phyloP scores from a whole-genome alignment of 2,113 vertebrate species.

The Andinoacara biseriatus region DNA sequence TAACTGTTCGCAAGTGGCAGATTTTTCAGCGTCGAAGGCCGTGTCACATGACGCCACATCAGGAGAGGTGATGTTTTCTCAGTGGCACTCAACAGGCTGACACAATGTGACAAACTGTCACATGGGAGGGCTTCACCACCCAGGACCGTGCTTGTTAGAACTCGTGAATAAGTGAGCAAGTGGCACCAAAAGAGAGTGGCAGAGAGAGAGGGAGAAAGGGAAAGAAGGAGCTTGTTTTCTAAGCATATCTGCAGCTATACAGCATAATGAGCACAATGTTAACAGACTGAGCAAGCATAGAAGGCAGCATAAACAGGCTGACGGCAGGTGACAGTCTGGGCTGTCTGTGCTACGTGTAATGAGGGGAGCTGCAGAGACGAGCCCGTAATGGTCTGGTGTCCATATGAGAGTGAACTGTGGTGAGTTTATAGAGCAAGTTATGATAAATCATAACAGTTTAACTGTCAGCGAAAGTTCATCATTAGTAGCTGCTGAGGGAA shows the following conservation, averaged over 20 bases:
- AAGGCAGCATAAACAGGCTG: constrained; percentile 46
- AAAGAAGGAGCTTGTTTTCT: constrained; percentile 35
- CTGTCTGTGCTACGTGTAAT: constrained; percentile 32
- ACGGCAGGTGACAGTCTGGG: constrained; percentile 37
- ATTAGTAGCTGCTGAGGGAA: background rate
- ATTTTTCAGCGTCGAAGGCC: constrained; percentile 37
- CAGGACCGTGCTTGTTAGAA: constrained; percentile 41
- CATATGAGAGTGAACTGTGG: background rate
- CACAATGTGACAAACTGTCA: constrained; percentile 68
- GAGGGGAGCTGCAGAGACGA: constrained; percentile 25
- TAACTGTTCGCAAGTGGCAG: constrained; percentile 52
- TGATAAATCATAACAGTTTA: background rate
- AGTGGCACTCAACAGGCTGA: constrained; percentile 47
- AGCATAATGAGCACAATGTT: constrained; percentile 69
- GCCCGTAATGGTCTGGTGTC: background rate
- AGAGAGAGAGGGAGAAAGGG: constrained; percentile 11
- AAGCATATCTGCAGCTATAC: constrained; percentile 42
- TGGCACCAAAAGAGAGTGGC: constrained; percentile 9
- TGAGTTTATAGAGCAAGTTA: background rate
- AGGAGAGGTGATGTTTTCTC: constrained; percentile 60
- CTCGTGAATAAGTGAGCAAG: constrained; percentile 43
- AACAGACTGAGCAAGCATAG: constrained; percentile 61
- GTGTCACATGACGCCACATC: constrained; percentile 52
- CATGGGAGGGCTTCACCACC: constrained; percentile 38
- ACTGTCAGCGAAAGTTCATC: background rate